phyloP scores from a whole-genome alignment of 2,797 vertebrate genomes.

The Poeciliopsis paucimaculata region DNA sequence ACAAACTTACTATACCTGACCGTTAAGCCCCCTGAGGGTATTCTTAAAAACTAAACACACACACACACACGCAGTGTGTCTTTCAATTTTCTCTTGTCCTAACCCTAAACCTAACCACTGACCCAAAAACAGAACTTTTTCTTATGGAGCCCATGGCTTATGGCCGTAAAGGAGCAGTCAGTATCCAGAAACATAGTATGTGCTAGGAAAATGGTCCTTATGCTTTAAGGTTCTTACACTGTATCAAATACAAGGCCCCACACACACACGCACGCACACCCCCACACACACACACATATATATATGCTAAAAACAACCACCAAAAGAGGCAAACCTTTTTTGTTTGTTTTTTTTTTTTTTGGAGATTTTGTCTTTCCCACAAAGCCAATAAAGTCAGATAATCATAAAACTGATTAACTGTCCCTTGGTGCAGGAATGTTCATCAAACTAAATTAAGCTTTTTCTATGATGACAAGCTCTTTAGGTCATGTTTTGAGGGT shows the following conservation, averaged over 20 bases:
- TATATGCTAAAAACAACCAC: not conserved
- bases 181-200: too few relatives aligned
- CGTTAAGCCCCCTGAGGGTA: conserved; percentile 22
- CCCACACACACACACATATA: too few relatives aligned
- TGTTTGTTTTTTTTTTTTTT: not conserved
- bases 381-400: not conserved
- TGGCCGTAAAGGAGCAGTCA: too few relatives aligned
- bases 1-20: conserved; percentile 31
- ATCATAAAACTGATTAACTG: not conserved
- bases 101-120: too few relatives aligned
- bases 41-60: conserved; percentile 31
- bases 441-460: not conserved
- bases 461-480: not conserved
- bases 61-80: not conserved
- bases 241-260: too few relatives aligned
- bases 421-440: not conserved
- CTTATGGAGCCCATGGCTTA: too few relatives aligned
- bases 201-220: too few relatives aligned
- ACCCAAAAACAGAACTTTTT: too few relatives aligned
- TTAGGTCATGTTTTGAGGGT: not conserved
- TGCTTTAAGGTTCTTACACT: too few relatives aligned
- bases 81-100: too few relatives aligned
- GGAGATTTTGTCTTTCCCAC: not conserved
- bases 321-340: not conserved
- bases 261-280: too few relatives aligned